Conservation (phyloP, 2,797 vertebrate genomes). For the Eulemur albifrons region DNA sequence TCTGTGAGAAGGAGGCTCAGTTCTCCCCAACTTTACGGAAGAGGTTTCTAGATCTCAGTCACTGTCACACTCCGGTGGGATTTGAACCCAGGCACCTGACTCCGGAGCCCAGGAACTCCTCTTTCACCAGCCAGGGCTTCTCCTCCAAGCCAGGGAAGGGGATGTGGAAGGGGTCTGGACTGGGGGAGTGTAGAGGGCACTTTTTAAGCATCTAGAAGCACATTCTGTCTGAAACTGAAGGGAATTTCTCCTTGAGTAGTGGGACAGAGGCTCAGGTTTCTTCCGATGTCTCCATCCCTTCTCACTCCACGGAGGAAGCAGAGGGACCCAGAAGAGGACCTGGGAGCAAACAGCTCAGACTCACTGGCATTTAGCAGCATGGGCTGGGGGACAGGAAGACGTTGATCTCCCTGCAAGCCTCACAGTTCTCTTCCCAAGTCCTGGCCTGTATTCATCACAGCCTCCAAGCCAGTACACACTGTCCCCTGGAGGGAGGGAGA, state of each 20-base stretch:
- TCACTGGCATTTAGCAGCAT: neutral
- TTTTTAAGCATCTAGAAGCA: neutral
- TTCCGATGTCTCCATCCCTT: neutral
- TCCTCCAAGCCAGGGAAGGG: neutral
- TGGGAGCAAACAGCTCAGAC: neutral
- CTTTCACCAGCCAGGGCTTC: neutral
- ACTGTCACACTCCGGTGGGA: neutral
- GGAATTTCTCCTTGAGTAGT: neutral
- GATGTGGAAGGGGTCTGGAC: fast-evolving
- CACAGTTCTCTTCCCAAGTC: neutral
- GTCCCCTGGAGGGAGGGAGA: neutral
- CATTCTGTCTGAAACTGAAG: fast-evolving
- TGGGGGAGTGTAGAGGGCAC: neutral
- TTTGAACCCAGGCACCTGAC: neutral
- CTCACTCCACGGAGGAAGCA: fast-evolving
- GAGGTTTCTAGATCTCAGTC: neutral
- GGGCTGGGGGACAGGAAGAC: fast-evolving
- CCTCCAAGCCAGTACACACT: neutral
- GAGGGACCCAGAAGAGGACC: too few species aligned
- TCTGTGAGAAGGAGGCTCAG: fast-evolving
- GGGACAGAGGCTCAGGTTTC: neutral
- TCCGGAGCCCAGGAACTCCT: neutral
- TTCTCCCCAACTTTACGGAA: neutral
- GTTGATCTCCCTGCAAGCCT: neutral
- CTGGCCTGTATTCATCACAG: neutral